Conservation (phyloP, 2,797 vertebrate genomes). For the Cryptoblepharus egeriae region DNA sequence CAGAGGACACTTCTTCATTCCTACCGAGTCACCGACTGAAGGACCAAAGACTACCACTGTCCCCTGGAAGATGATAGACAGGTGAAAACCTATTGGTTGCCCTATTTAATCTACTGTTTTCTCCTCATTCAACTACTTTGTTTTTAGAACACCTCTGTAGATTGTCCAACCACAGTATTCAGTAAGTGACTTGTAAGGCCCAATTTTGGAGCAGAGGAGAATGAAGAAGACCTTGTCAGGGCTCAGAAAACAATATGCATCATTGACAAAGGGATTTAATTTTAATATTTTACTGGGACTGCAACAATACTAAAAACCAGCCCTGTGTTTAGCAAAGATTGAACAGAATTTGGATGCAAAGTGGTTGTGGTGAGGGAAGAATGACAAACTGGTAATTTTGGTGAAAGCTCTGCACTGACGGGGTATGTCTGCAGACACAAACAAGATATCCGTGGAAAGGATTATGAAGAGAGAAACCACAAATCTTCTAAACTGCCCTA, state of each 20-base stretch:
- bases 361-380: too few species aligned
- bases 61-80: constrained; percentile 79
- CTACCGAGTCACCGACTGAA: background rate
- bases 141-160: background rate
- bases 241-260: background rate
- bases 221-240: background rate
- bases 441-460: too few species aligned
- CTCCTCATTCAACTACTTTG: background rate
- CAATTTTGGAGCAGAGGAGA: background rate
- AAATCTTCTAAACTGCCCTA: too few species aligned
- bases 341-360: background rate
- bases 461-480: too few species aligned
- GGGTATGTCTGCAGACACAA: too few species aligned
- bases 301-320: background rate
- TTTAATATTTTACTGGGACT: background rate
- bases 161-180: background rate
- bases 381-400: too few species aligned
- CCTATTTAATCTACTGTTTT: background rate
- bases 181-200: background rate
- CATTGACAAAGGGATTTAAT: background rate
- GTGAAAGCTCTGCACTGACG: too few species aligned
- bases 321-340: background rate
- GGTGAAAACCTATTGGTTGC: constrained; percentile 66
- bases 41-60: constrained; percentile 16
- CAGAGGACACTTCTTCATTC: constrained; percentile 70